Base-by-base conservation (phyloP, 2,113 vertebrate genomes). In the Mormyrus iriodes region DNA sequence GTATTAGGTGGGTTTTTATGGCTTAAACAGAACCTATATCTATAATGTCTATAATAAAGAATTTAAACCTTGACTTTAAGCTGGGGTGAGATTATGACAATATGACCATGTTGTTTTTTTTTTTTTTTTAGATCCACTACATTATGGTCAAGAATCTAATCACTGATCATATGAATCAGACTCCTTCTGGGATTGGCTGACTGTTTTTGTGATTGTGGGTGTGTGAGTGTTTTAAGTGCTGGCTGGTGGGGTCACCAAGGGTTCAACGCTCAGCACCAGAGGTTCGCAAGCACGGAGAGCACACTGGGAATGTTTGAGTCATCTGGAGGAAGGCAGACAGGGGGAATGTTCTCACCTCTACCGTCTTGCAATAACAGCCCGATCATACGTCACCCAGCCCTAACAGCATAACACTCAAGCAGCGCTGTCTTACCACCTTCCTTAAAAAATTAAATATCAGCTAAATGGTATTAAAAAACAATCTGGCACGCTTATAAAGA, bases 321-420 rank as follows among this genome's bases (percentile, higher is more conserved):
- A 48, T 89, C 88, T 82, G 90, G 86, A 89, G 15, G 46, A 82
- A 61, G 13, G 6, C 48, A 79, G 69, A 21, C 8, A 44, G 52
- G 76, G 69, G 44, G 65, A 79, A 51, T 76, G 48, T 90, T 90
- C 93, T 90, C 89, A 93, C 42, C 49, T 46, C 35, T 73, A 39
- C 53, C 52, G 35, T 61, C 8, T 21, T 42, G 17, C 89, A 86
- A 51, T 51, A 46, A 88, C 86, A 88, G 39, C 21, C 10, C 39
- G 21, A 17, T 51, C 51, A 61, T 79, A 82, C 39, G 88, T 76
- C 89, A 73, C 27, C 48, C 21, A 4, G 12, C 24, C 51, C 73
- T 53, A 52, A 31, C 84, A 52, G 46, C 49, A 86, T 53, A 48
- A 84, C 19, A 84, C 39, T 51, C 27, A 13, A 55, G 27, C 52